Percentiles rank a stretch among this genome's conserved stretches.
Evolutionary conservation across 2,113 vertebrate species (phyloP).

Genomic region (Pseudorasbora parva): DNA sequence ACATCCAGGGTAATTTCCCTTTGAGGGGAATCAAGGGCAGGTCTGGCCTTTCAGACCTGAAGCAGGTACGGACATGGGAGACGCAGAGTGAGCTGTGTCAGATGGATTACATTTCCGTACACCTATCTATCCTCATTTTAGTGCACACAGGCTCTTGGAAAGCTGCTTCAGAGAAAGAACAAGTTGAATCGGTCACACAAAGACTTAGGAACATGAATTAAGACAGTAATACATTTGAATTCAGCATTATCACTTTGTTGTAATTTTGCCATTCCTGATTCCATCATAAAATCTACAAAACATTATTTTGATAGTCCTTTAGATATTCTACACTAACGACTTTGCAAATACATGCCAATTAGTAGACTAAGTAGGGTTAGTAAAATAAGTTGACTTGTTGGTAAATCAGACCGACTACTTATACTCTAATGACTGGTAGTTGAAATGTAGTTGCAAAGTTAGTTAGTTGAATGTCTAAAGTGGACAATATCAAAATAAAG

Average conservation of each 20-base stretch:
- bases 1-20: slow-evolving; percentile 69
- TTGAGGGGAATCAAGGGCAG: slow-evolving; percentile 71
- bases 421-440: too few species aligned
- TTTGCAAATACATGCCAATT: too few species aligned
- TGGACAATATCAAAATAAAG: too few species aligned
- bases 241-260: not conserved
- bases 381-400: too few species aligned
- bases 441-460: too few species aligned
- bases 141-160: slow-evolving; percentile 65
- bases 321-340: too few species aligned
- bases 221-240: not conserved
- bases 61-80: slow-evolving; percentile 65
- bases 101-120: slow-evolving; percentile 67
- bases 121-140: slow-evolving; percentile 73
- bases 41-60: slow-evolving; percentile 60
- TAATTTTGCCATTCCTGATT: not conserved
- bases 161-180: slow-evolving; percentile 8
- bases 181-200: not conserved
- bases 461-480: too few species aligned
- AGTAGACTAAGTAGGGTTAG: too few species aligned
- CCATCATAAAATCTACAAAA: not conserved
- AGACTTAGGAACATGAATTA: not conserved
- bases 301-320: too few species aligned
- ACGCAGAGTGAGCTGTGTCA: slow-evolving; percentile 64
- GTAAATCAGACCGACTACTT: too few species aligned